phyloP scores from a whole-genome alignment of 1,140 invertebrate genomes.

The Drosophila oshimai region DNA sequence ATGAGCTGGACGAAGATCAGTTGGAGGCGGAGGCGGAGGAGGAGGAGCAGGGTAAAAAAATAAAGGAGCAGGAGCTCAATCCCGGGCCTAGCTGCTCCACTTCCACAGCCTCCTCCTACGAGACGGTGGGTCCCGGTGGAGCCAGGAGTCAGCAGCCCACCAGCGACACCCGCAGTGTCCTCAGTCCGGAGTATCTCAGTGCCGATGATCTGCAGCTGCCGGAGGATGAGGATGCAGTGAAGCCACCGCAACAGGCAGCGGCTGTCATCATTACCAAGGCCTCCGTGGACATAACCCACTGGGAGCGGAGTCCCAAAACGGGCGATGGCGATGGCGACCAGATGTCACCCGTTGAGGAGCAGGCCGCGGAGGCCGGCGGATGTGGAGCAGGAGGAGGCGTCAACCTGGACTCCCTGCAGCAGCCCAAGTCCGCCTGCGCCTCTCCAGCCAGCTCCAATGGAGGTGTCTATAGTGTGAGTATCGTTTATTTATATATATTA shows the following conservation, averaged over 20 bases:
- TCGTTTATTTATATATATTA: no score
- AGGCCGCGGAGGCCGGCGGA: not conserved
- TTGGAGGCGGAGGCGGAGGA: slow-evolving; percentile 1
- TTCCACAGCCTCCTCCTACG: slow-evolving; percentile 78
- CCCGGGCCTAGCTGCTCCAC: slow-evolving; percentile 63
- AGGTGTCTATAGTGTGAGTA: slow-evolving; percentile 92
- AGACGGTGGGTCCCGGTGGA: slow-evolving; percentile 67
- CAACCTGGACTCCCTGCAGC: slow-evolving; percentile 78
- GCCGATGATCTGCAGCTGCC: slow-evolving; percentile 72
- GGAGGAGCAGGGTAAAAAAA: not conserved
- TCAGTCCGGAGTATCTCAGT: slow-evolving; percentile 75
- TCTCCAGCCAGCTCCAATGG: slow-evolving; percentile 93
- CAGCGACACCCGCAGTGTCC: slow-evolving; percentile 43
- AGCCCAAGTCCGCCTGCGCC: slow-evolving; percentile 86
- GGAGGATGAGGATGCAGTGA: slow-evolving; percentile 42
- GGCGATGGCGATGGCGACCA: slow-evolving; percentile 40
- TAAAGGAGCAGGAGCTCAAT: not conserved
- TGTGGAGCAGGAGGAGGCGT: slow-evolving; percentile 5
- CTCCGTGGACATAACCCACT: slow-evolving; percentile 85
- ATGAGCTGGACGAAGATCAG: slow-evolving; percentile 54
- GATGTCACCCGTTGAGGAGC: slow-evolving; percentile 74
- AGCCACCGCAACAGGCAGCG: slow-evolving; percentile 30
- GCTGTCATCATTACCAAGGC: slow-evolving; percentile 88
- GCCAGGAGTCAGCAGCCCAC: slow-evolving; percentile 10
- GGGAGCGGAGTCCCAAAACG: slow-evolving; percentile 76